Evolutionary conservation across 2,113 vertebrate genomes (phyloP).

Genomic region (Pogona vitticeps): DNA sequence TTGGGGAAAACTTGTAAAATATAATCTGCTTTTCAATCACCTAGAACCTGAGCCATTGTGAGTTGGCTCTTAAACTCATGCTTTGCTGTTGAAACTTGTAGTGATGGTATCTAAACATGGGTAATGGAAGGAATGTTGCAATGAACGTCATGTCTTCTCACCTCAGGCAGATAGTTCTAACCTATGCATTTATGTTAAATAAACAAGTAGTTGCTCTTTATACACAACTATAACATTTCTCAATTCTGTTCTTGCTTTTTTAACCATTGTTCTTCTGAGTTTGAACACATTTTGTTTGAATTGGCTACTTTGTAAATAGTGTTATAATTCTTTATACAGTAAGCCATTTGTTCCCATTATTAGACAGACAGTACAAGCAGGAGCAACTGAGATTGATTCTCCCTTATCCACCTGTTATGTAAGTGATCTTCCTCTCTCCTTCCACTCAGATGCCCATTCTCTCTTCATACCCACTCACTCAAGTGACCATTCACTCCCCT

Average conservation of each 20-base stretch:
- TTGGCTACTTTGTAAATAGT: background rate
- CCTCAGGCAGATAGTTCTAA: background rate
- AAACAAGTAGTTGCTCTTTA: no score
- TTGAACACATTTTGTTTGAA: background rate
- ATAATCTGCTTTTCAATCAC: slow-evolving; percentile 47
- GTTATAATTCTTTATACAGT: no score
- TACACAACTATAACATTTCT: background rate
- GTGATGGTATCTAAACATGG: background rate
- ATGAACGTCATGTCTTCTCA: background rate
- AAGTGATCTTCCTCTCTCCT: background rate
- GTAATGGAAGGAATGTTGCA: background rate
- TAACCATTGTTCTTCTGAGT: background rate
- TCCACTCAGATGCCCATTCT: background rate
- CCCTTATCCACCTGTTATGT: no score
- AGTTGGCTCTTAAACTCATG: slow-evolving; percentile 66
- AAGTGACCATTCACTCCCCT: no score
- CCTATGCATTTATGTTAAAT: slow-evolving; percentile 15
- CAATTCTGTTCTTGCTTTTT: background rate
- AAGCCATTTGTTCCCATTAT: no score
- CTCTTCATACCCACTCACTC: no score
- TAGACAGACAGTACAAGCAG: no score
- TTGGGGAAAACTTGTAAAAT: slow-evolving; percentile 47
- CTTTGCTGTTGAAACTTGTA: slow-evolving; percentile 38
- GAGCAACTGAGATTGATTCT: no score
- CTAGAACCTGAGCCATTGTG: slow-evolving; percentile 48